Conservation (phyloP, 2,113 vertebrate species). For the Albula goreensis region DNA sequence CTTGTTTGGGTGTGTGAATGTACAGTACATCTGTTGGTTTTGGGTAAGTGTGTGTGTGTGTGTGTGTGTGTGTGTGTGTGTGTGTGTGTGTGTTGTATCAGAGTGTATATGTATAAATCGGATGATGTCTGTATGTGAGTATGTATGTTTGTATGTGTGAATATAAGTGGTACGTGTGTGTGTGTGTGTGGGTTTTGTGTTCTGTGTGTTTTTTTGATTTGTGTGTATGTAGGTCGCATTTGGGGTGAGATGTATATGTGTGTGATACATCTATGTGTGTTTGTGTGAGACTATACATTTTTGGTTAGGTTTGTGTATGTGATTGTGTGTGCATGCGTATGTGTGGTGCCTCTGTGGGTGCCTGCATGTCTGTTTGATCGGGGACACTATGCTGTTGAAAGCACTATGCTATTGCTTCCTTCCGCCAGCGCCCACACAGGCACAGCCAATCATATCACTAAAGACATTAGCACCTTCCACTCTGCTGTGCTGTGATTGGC, state of each 20-base stretch:
- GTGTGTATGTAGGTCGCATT: background rate
- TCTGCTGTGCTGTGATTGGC: slow-evolving; percentile 44
- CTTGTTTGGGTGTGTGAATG: background rate
- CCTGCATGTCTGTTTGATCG: slow-evolving; percentile 40
- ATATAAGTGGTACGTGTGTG: background rate
- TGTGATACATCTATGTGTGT: background rate
- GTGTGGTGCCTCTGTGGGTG: background rate
- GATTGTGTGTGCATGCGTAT: background rate
- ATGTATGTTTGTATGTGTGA: too few species aligned
- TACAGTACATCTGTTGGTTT: too few species aligned
- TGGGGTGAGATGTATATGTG: background rate
- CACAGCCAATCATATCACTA: background rate
- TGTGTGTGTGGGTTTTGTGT: background rate
- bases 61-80: background rate
- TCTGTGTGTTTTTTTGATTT: background rate
- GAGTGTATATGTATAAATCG: background rate
- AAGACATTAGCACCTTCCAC: slow-evolving; percentile 40
- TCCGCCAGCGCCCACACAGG: slow-evolving; percentile 33
- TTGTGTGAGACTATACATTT: background rate
- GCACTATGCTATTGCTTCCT: background rate
- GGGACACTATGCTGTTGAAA: slow-evolving; percentile 22
- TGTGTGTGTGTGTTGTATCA: background rate
- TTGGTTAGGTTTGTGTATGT: background rate
- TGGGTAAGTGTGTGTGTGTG: background rate
- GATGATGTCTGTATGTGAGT: background rate